phyloP scores from a whole-genome alignment of 2,797 vertebrate species.

The Geotrypetes seraphini region DNA sequence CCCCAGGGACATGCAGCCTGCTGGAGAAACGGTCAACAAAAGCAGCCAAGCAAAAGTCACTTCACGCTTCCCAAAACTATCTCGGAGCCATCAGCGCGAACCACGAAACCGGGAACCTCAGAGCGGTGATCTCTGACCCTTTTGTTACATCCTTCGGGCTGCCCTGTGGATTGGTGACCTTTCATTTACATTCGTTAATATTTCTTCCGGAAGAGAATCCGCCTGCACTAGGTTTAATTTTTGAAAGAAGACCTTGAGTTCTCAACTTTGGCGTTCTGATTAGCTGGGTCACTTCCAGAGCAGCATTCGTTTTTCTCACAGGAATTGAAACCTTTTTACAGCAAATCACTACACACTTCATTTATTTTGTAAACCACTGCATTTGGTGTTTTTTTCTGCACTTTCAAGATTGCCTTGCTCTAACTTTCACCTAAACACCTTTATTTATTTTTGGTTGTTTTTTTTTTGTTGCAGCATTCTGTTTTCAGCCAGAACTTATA shows the following conservation, averaged over 20 bases:
- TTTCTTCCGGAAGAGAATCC: constrained; percentile 13
- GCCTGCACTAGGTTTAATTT: constrained; percentile 11
- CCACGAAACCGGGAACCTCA: constrained; percentile 80
- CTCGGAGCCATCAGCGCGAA: constrained; percentile 69
- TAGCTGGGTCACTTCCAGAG: constrained; percentile 21
- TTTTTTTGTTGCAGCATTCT: too few species aligned
- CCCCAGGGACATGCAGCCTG: constrained; percentile 67
- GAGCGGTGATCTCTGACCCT: constrained; percentile 85
- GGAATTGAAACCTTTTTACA: not conserved
- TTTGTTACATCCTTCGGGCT: not conserved
- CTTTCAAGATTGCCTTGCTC: constrained; percentile 7
- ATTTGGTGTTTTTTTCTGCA: not conserved
- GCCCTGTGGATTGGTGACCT: constrained; percentile 1
- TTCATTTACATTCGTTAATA: not conserved
- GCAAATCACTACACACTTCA: not conserved
- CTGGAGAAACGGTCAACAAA: constrained; percentile 62
- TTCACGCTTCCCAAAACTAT: constrained; percentile 76
- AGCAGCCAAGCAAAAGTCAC: constrained; percentile 62
- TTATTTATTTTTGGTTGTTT: too few species aligned
- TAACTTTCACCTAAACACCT: too few species aligned
- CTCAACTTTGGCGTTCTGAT: constrained; percentile 12
- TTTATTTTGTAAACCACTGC: constrained; percentile 16
- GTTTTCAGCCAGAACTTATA: too few species aligned
- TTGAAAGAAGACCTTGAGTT: constrained; percentile 12
- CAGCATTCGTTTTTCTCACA: constrained; percentile 14